These are phyloP conservation scores for Goniozus legneri DNA, from an alignment of 1,140 invertebrate genomes.

Conservation along the genomic window DNA sequence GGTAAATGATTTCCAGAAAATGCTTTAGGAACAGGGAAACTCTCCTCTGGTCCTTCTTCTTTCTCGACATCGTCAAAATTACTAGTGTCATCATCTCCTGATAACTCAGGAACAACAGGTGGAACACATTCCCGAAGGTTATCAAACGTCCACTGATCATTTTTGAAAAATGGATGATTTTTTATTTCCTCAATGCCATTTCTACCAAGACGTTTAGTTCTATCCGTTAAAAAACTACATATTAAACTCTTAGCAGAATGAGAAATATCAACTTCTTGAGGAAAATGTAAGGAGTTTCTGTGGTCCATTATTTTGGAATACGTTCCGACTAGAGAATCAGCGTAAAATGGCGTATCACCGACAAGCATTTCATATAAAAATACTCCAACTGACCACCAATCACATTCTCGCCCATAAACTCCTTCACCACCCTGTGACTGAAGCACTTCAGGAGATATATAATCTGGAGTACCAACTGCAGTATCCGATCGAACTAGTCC, in stretches of 20 bases:
- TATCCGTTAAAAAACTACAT: conserved; percentile 89
- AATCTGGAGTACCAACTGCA: conserved; percentile 98
- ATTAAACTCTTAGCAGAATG: conserved; percentile 90
- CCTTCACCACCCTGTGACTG: conserved; percentile 97
- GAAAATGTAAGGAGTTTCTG: conserved; percentile 92
- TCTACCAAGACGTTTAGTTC: conserved; percentile 83
- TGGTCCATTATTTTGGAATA: conserved; percentile 99
- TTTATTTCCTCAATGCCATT: conserved; percentile 96
- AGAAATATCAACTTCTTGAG: conserved; percentile 90
- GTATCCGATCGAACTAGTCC: conserved; percentile 94
- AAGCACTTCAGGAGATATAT: conserved; percentile 97
- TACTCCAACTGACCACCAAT: conserved; percentile 99
- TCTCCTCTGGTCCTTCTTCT: conserved; percentile 82
- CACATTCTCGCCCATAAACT: conserved; percentile 92
- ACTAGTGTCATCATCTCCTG: conserved; percentile 94
- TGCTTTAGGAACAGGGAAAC: conserved; percentile 92
- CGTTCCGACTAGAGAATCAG: conserved; percentile 95
- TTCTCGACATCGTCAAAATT: conserved; percentile 98
- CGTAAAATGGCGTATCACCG: conserved; percentile 99
- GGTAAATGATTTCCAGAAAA: conserved; percentile 98
- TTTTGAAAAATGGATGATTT: conserved; percentile 90
- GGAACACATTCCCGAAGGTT: conserved; percentile 91
- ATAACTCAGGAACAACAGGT: conserved; percentile 93
- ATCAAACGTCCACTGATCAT: conserved; percentile 97
- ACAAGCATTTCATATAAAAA: conserved; percentile 99